Conservation (phyloP, 1,140 invertebrate species). For the Eupristina koningsbergeri region DNA sequence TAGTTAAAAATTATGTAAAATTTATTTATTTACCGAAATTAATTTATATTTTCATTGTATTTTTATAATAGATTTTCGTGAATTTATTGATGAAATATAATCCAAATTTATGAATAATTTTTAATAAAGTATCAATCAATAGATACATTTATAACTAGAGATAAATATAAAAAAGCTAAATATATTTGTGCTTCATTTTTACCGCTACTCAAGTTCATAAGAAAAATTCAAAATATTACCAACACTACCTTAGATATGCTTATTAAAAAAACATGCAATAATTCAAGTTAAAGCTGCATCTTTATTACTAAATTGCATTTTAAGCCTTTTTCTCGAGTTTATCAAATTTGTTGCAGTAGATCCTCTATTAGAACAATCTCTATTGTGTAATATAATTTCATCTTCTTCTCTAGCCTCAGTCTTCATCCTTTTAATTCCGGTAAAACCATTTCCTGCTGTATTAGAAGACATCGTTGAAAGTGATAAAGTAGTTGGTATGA, state of each 20-base stretch:
- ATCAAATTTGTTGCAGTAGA: background rate
- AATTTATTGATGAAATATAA: background rate
- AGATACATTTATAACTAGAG: background rate
- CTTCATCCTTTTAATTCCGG: slow-evolving; percentile 23
- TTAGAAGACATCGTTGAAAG: background rate
- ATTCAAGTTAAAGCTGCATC: slow-evolving; percentile 36
- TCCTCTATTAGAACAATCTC: slow-evolving; percentile 42
- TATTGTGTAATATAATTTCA: slow-evolving; percentile 33
- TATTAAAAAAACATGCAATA: background rate
- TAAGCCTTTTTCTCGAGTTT: slow-evolving; percentile 53
- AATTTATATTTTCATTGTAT: background rate
- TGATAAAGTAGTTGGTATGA: slow-evolving; percentile 38
- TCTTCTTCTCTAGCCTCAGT: slow-evolving; percentile 45
- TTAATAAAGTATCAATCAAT: background rate
- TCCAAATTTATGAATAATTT: background rate
- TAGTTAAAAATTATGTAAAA: background rate
- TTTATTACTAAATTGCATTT: slow-evolving; percentile 53
- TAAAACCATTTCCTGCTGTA: background rate
- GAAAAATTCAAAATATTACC: background rate
- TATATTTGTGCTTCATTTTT: too few relatives aligned
- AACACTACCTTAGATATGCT: background rate
- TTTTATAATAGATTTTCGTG: background rate
- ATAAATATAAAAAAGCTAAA: too few relatives aligned
- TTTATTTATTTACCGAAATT: background rate
- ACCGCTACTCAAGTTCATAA: too few relatives aligned